Conservation (phyloP, 2,888 invertebrate genomes). For the Catocala sponsa region DNA sequence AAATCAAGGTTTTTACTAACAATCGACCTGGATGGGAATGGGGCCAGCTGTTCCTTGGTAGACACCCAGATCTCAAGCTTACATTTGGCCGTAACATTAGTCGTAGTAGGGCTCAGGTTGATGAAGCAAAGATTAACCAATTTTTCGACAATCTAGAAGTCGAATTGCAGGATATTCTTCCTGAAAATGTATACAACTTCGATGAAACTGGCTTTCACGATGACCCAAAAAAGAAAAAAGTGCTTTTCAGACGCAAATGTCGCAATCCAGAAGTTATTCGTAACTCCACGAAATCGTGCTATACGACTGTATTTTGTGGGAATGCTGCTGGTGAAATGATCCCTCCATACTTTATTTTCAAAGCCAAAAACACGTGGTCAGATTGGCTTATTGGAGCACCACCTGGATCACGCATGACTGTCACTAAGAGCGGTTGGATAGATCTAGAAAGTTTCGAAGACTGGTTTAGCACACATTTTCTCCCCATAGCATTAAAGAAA, state of each 20-base stretch:
- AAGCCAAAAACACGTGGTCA: constrained; percentile 43
- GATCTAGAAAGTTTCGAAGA: constrained; percentile 41
- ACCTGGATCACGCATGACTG: constrained; percentile 38
- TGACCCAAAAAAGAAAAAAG: constrained; percentile 34
- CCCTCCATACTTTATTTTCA: constrained; percentile 44
- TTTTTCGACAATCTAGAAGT: constrained; percentile 24
- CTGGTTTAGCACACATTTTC: constrained; percentile 39
- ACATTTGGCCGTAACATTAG: constrained; percentile 24
- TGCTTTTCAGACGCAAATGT: constrained; percentile 35
- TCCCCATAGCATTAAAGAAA: constrained; percentile 28
- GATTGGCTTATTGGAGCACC: constrained; percentile 46
- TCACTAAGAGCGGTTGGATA: constrained; percentile 42
- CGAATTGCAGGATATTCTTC: constrained; percentile 19
- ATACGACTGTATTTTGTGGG: constrained; percentile 41
- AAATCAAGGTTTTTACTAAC: constrained; percentile 33
- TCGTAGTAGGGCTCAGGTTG: constrained; percentile 22
- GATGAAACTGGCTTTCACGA: constrained; percentile 46
- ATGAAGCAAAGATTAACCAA: constrained; percentile 19
- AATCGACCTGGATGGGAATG: constrained; percentile 32
- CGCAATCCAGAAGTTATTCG: constrained; percentile 43
- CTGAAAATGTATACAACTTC: constrained; percentile 39
- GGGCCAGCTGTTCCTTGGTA: constrained; percentile 26
- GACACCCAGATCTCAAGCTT: constrained; percentile 14
- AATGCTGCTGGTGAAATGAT: constrained; percentile 42
- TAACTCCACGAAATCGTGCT: constrained; percentile 48